Evolutionary conservation across 2,888 invertebrate genomes (phyloP), one percentile per base, ranked within the genome.

Genomic region (Ochropleura leucogaster): DNA sequence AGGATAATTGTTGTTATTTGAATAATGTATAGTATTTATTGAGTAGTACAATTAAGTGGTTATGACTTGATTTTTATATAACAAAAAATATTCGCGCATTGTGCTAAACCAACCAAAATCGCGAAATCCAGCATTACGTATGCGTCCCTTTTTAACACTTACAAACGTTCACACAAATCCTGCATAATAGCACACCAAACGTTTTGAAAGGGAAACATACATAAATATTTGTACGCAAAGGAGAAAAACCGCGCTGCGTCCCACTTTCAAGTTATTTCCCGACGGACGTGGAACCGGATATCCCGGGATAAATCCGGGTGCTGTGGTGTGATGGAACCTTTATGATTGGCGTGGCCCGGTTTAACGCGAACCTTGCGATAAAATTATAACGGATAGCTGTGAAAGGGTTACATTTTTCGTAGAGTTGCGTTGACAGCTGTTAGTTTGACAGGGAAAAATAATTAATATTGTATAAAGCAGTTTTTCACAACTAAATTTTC

Each of bases 191-290:
- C 60, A 67, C 49, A 68, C 72, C 40, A 44, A 51, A 20, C 68
- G 55, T 66, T 82, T 62, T 66, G 57, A 65, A 78, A 71, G 70
- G 71, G 65, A 78, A 72, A 77, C 69, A 69, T 64, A 55, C 57
- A 74, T 72, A 62, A 62, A 62, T 62, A 64, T 68, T 74, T 74
- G 59, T 74, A 57, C n/a, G 55, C 46, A 68, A 74, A 68, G 51
- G 68, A 60, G 62, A 71, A 67, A 65, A 77, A 73, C 60, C 63
- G 53, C 42, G 64, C 14, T 62, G 67, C 55, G 55, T 77, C 71
- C 78, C 63, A 76, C 73, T 80, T 77, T 46, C 76, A 65, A 65
- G 76, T 85, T 80, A 86, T 86, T 86, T 86, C 81, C 85, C 84
- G 74, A 51, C 78, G 83, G 84, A 70, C 57, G 49, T 55, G 62